Base-by-base conservation (phyloP, 30 jellyfish, hydroid and myxozoan species). In the Euphysa ruthae region DNA sequence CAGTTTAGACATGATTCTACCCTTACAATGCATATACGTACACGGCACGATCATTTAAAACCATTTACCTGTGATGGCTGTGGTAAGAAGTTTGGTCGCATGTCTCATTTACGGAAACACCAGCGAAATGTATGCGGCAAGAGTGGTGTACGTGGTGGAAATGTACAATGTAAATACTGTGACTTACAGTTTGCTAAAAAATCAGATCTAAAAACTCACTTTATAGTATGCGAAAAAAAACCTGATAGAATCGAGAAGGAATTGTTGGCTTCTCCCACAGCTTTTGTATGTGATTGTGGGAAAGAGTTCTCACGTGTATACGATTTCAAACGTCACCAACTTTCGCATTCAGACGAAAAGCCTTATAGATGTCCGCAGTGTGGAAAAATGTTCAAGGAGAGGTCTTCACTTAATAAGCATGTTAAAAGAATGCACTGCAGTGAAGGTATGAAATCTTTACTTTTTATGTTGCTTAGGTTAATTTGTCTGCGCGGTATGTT, bases 21-120 rank as follows among this genome's bases (percentile, higher is more conserved):
- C 15, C 84, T 81, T 27, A 81, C 99, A n/a, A 81, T 91, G 95
- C 99, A 91, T 70, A 82, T 91, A 32, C 87, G 99, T 7, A 91
- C 99, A 26, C 93, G 95, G 7, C 99, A 91, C 60, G 95, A 91
- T 66, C 95, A 91, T 60, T 82, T 82, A 57, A 91, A 91, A 35
- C 99, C 99, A 14, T 91, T 91, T 63, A 57, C 95, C 6, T 91
- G 99, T 54, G 99, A 82, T 10, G 95, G 95, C 1, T 91, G 99
- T 35, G 91, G 85, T 32, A 91, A 91, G 77, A 82, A 77, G 49
- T 91, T 91, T 46, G 99, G 99, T 25, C 74, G 99, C 56, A 77
- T 91, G 94, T 91, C 99, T 20, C 99, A 91, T 71, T 84, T 91
- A 54, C 93, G 99, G 20, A 91, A 91, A 74, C 99, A 91, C 54